These are phyloP conservation scores for Nephrocerus scutellatus DNA, from an alignment of 2,888 invertebrate species.

Conservation along the genomic window DNA sequence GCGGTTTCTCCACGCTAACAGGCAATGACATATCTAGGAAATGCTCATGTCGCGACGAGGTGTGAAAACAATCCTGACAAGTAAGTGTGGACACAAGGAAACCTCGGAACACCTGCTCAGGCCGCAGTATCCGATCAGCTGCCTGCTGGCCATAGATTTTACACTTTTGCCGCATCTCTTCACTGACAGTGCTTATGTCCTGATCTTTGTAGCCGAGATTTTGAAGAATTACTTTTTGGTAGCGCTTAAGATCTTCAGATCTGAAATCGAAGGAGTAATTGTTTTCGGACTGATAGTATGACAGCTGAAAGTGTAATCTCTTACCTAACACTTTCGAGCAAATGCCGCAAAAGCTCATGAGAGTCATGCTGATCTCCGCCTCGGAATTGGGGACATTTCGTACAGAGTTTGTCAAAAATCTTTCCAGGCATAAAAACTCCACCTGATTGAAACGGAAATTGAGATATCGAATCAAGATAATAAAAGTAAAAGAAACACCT, in stretches of 20 bases:
- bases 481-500: too few species aligned
- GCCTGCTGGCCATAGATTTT: constrained; percentile 81
- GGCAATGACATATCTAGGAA: constrained; percentile 94
- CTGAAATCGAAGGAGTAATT: constrained; percentile 38
- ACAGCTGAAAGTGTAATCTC: constrained; percentile 13
- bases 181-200: constrained; percentile 69
- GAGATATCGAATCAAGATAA: neutral
- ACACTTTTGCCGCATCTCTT: constrained; percentile 65
- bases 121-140: constrained; percentile 65
- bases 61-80: constrained; percentile 82
- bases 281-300: neutral
- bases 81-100: constrained; percentile 81
- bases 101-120: constrained; percentile 92
- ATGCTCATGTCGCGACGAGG: constrained; percentile 81
- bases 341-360: constrained; percentile 85
- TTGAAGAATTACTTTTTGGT: constrained; percentile 72
- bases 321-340: constrained; percentile 78
- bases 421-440: constrained; percentile 60
- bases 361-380: constrained; percentile 96
- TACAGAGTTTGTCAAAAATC: constrained; percentile 58
- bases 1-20: constrained; percentile 67
- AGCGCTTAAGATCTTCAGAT: constrained; percentile 68
- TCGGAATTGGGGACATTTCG: constrained; percentile 74
- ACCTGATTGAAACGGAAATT: constrained; percentile 40
- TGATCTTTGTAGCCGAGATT: constrained; percentile 68